Conservation (phyloP, 2,888 invertebrate genomes). For the Xylota segnis region DNA sequence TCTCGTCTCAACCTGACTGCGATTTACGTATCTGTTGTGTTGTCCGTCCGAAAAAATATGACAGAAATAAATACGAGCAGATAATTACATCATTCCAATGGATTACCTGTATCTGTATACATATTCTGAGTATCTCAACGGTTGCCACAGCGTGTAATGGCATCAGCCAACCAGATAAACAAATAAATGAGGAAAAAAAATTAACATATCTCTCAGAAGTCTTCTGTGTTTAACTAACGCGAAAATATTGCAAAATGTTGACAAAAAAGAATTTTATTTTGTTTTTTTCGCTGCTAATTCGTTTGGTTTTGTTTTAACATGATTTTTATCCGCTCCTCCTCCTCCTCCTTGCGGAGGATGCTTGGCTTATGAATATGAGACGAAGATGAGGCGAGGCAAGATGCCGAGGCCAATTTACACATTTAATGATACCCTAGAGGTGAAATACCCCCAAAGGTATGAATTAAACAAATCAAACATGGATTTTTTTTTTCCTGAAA, state of each 20-base stretch:
- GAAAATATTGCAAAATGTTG: constrained; percentile 45
- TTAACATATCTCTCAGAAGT: constrained; percentile 25
- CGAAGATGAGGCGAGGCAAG: not conserved
- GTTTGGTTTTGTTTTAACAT: constrained; percentile 6
- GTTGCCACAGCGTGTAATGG: constrained; percentile 17
- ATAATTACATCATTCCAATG: constrained; percentile 51
- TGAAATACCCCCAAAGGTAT: constrained; percentile 35
- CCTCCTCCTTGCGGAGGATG: not conserved
- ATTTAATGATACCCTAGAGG: constrained; percentile 60
- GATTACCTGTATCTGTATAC: constrained; percentile 32
- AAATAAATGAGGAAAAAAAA: constrained; percentile 24
- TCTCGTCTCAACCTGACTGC: constrained; percentile 1
- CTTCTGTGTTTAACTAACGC: constrained; percentile 14
- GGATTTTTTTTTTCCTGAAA: constrained; percentile 34
- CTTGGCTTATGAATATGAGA: constrained; percentile 2
- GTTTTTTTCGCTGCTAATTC: constrained; percentile 3
- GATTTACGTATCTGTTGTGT: not conserved
- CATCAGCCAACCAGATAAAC: constrained; percentile 34
- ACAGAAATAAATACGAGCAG: not conserved
- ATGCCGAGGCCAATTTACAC: constrained; percentile 32
- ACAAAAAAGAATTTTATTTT: not conserved
- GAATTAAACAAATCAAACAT: constrained; percentile 54
- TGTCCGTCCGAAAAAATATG: not conserved
- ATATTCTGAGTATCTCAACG: constrained; percentile 17
- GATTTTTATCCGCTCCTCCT: constrained; percentile 25